Conservation (phyloP, 2,113 vertebrate genomes). For the Cygnus atratus region DNA sequence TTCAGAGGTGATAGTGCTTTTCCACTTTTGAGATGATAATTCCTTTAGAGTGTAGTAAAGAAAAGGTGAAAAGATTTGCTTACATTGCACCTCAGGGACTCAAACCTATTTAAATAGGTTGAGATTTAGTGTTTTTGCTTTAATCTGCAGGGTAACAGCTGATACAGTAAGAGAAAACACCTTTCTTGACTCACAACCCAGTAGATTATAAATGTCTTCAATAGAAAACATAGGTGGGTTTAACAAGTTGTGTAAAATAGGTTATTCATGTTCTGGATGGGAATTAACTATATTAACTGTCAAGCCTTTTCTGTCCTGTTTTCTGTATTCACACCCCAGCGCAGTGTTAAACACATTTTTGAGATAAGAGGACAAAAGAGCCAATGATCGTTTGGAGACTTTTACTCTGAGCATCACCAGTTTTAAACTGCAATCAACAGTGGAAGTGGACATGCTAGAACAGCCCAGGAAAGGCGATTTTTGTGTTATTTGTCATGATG, state of each 20-base stretch:
- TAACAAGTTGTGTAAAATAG: not conserved
- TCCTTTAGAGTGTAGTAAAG: not conserved
- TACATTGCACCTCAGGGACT: not conserved
- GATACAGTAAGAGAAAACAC: not conserved
- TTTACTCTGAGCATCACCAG: not conserved
- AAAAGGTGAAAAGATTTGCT: not conserved
- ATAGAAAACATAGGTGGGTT: not conserved
- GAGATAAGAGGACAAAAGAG: not conserved
- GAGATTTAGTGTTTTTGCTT: not conserved
- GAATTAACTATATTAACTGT: fast-evolving
- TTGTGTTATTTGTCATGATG: not conserved
- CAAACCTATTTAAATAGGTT: not conserved
- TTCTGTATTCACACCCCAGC: not conserved
- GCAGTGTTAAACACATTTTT: not conserved
- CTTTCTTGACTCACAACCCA: not conserved
- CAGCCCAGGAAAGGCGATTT: not conserved
- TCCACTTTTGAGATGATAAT: not conserved
- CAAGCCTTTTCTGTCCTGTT: not conserved
- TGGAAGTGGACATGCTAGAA: not conserved
- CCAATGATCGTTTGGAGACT: not conserved
- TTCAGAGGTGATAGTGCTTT: not conserved
- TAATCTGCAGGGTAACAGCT: not conserved
- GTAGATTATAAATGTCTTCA: not conserved
- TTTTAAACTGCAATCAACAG: not conserved
- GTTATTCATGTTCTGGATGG: not conserved